Evolutionary conservation across 2,797 vertebrate species (phyloP).

Genomic region (Coranthus polyacanthus): DNA sequence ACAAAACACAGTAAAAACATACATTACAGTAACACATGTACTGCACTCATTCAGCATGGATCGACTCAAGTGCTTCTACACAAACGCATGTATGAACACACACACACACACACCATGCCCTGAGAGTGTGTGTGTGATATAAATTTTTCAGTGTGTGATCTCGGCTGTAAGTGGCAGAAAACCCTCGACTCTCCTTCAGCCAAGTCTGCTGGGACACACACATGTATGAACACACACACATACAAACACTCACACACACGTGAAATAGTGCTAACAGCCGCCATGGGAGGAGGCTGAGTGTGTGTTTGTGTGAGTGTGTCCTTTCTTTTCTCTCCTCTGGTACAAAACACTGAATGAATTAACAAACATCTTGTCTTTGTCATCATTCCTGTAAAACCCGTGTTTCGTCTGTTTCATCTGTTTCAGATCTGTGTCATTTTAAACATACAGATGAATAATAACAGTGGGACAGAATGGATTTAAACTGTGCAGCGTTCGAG

Average conservation of each 20-base stretch:
- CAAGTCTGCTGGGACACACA: conserved; percentile 60
- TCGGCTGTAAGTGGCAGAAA: conserved; percentile 64
- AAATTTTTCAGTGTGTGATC: conserved; percentile 75
- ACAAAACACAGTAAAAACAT: conserved; percentile 6
- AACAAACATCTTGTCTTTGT: conserved; percentile 31
- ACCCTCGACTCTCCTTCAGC: conserved; percentile 49
- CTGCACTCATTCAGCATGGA: conserved; percentile 46
- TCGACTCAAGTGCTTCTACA: conserved; percentile 42
- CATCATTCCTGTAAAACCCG: conserved; percentile 19
- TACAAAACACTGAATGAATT: conserved; percentile 32
- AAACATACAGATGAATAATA: not conserved
- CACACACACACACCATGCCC: conserved; percentile 29
- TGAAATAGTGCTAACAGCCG: conserved; percentile 78
- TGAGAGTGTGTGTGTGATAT: conserved; percentile 50
- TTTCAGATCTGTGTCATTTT: not conserved
- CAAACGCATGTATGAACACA: conserved; percentile 23
- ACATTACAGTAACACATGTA: conserved; percentile 48
- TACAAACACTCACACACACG: conserved; percentile 57
- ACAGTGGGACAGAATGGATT: too few species aligned
- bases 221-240: conserved; percentile 41
- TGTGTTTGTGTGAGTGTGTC: conserved; percentile 29
- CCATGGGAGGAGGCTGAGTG: conserved; percentile 55
- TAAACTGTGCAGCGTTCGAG: conserved; percentile 8
- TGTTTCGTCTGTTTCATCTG: too few species aligned
- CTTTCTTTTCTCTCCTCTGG: conserved; percentile 29